Percentiles rank a stretch among this genome's conserved stretches.
phyloP scores from a whole-genome alignment of 1,140 invertebrate species.

The Pachyrhynchus sulphureomaculatus region DNA sequence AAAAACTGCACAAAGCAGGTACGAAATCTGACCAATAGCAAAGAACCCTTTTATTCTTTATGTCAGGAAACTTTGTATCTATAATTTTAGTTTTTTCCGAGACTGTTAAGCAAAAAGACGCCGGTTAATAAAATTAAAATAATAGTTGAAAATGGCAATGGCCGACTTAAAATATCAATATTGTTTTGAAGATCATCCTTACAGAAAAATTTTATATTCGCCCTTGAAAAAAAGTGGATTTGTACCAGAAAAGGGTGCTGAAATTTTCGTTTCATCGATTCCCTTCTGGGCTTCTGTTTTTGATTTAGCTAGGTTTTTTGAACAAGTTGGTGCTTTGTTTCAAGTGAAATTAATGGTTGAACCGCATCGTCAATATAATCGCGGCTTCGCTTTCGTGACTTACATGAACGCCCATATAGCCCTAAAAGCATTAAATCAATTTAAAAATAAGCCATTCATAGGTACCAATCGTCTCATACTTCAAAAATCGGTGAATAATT shows the following conservation, averaged over 20 bases:
- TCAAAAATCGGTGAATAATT: slow-evolving; percentile 62
- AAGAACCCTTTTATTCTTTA: too few species aligned
- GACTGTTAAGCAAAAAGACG: too few species aligned
- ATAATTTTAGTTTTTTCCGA: too few species aligned
- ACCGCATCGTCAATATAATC: slow-evolving; percentile 4
- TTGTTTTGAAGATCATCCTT: neutral
- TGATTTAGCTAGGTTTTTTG: slow-evolving; percentile 29
- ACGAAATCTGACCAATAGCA: too few species aligned
- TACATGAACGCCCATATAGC: slow-evolving; percentile 28
- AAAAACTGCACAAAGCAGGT: too few species aligned
- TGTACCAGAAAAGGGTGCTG: slow-evolving; percentile 2
- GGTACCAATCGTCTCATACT: neutral
- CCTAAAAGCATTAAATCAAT: slow-evolving; percentile 1
- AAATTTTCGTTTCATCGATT: slow-evolving; percentile 27
- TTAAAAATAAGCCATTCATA: slow-evolving; percentile 8
- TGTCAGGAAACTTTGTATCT: too few species aligned
- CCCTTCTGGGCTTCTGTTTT: slow-evolving; percentile 16
- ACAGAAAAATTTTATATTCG: neutral
- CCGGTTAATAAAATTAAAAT: too few species aligned
- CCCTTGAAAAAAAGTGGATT: neutral
- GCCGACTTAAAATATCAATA: too few species aligned
- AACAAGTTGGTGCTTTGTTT: slow-evolving; percentile 21
- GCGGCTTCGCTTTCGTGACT: slow-evolving; percentile 32
- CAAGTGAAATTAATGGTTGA: slow-evolving; percentile 28
- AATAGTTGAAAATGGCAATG: too few species aligned